A percentile compares a stretch with the other conserved stretches of the same genome.
These are phyloP conservation scores for Druon quercuslanigerum DNA, from an alignment of 1,140 invertebrate genomes.

Conservation along the genomic window DNA sequence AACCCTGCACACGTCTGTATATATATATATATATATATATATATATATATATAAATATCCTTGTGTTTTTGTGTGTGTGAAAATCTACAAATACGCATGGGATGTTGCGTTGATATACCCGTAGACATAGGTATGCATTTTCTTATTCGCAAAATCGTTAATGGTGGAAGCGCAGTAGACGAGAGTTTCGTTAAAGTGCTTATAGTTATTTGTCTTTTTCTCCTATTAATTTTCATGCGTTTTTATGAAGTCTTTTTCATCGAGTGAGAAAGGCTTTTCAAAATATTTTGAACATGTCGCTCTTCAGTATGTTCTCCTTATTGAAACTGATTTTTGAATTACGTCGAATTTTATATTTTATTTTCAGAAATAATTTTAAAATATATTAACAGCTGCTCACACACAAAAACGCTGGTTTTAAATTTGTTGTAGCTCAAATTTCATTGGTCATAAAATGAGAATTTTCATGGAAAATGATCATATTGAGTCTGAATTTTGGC, in stretches of 20 bases:
- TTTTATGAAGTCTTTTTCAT: neutral
- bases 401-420: too few relatives aligned
- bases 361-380: too few relatives aligned
- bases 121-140: slow-evolving; percentile 9
- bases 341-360: neutral
- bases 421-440: too few relatives aligned
- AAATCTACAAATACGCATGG: neutral
- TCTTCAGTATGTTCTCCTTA: neutral
- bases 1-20: neutral
- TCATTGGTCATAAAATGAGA: too few relatives aligned
- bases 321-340: neutral
- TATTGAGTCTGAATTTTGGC: too few relatives aligned
- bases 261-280: neutral
- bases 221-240: neutral
- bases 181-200: neutral
- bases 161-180: neutral
- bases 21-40: neutral
- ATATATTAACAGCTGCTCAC: too few relatives aligned
- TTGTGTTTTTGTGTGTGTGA: too few relatives aligned
- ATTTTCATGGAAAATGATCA: too few relatives aligned
- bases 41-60: too few relatives aligned
- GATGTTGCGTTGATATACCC: slow-evolving; percentile 19
- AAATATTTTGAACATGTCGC: neutral
- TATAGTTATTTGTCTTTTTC: neutral
- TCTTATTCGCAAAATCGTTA: neutral